These are phyloP conservation scores for Etheostoma nigrum DNA, from an alignment of 2,797 vertebrate species.

Conservation along the genomic window DNA sequence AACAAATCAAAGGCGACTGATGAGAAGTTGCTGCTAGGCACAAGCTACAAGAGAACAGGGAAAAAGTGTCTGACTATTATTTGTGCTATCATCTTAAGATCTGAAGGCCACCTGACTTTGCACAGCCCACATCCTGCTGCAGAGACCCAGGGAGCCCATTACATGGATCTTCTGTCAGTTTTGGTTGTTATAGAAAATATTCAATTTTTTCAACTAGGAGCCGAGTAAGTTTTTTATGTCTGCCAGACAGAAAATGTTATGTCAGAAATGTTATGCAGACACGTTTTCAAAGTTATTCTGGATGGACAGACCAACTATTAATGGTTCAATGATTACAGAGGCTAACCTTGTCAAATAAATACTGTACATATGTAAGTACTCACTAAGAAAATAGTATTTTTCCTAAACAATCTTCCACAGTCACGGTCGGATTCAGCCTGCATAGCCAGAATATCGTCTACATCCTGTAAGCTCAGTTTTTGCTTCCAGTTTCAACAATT, in stretches of 20 bases:
- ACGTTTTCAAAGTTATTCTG: not conserved
- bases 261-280: too few relatives aligned
- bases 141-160: conserved; percentile 4
- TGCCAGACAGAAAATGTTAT: not conserved
- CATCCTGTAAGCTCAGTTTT: not conserved
- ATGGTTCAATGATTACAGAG: conserved; percentile 3
- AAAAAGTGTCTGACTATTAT: conserved; percentile 35
- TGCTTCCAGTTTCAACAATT: not conserved
- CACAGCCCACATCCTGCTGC: conserved; percentile 5
- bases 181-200: conserved; percentile 2
- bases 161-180: not conserved
- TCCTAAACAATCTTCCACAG: not conserved
- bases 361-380: not conserved
- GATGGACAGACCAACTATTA: conserved; percentile 1
- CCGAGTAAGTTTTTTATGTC: not conserved
- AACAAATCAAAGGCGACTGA: conserved; percentile 58
- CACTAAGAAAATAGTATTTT: not conserved
- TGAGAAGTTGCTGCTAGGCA: conserved; percentile 57
- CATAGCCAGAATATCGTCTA: not conserved
- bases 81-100: conserved; percentile 43
- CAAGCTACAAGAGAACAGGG: conserved; percentile 31
- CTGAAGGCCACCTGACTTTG: conserved; percentile 44
- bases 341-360: not conserved
- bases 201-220: not conserved
- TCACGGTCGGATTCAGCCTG: not conserved